Conservation (phyloP, 30 jellyfish, hydroid and myxozoan genomes). For the Hydra vulgaris region DNA sequence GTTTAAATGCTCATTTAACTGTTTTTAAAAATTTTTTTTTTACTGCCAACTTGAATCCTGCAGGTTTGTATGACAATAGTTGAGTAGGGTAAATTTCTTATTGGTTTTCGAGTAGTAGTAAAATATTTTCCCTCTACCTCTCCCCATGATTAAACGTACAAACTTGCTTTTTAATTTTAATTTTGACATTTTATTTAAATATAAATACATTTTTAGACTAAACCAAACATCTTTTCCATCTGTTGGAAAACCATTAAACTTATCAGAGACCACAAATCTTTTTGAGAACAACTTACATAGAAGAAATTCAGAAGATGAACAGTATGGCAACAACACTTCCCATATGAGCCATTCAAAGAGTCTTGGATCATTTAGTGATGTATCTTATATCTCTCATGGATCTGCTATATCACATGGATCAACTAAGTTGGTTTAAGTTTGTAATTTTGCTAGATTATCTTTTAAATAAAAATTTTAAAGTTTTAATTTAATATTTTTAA, state of each 20-base stretch:
- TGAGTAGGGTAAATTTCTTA: too few species aligned
- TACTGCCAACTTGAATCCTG: too few species aligned
- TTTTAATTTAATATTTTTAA: neutral
- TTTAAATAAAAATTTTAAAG: too few species aligned
- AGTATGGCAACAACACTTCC: neutral
- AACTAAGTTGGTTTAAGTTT: neutral
- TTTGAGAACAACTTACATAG: neutral
- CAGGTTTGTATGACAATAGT: too few species aligned
- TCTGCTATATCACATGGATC: neutral
- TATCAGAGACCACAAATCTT: neutral
- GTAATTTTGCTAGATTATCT: neutral
- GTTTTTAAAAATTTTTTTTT: too few species aligned
- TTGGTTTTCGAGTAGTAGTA: too few species aligned
- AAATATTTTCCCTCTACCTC: too few species aligned
- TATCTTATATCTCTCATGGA: neutral
- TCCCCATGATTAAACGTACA: too few species aligned
- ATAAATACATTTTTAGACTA: conserved; percentile 51
- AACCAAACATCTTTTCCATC: conserved; percentile 74
- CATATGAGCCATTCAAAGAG: neutral
- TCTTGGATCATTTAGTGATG: neutral
- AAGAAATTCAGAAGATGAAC: neutral
- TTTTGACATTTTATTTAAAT: too few species aligned
- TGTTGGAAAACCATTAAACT: conserved; percentile 7
- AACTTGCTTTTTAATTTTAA: too few species aligned
- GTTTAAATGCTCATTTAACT: too few species aligned